Percentiles rank a stretch among this genome's conserved stretches.
Evolutionary conservation across 2,113 vertebrate genomes (phyloP).

Genomic region (Crotalus helleri): DNA sequence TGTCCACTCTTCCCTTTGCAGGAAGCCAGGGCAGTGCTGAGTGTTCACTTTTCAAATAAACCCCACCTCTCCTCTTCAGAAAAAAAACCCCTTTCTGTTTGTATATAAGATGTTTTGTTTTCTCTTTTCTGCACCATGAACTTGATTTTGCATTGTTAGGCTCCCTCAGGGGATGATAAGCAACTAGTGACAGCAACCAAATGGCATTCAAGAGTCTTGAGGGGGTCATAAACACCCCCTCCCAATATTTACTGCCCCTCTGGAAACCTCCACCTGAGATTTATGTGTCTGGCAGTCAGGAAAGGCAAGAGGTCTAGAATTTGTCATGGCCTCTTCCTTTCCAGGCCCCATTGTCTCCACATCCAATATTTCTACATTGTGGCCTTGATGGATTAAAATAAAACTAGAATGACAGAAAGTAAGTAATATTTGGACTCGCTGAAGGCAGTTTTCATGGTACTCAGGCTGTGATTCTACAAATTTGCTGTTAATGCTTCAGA

Average conservation of each 20-base stretch:
- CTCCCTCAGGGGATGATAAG: not conserved
- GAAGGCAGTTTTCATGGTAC: not conserved
- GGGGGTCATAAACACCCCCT: not conserved
- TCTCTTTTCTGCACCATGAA: not conserved
- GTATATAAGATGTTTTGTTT: slow-evolving; percentile 8
- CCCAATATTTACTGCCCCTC: accelerated
- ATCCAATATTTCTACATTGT: not conserved
- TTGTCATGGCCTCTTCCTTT: not conserved
- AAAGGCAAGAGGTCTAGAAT: slow-evolving; percentile 8
- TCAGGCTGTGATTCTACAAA: too few species aligned
- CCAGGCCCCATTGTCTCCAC: not conserved
- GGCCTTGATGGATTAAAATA: not conserved
- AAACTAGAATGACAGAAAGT: not conserved
- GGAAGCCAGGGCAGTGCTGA: slow-evolving; percentile 61
- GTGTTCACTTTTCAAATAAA: slow-evolving; percentile 45
- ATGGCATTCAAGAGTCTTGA: not conserved
- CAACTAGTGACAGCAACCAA: not conserved
- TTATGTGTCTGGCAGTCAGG: not conserved
- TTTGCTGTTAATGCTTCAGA: not conserved
- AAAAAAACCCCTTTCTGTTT: slow-evolving; percentile 13
- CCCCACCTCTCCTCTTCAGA: not conserved
- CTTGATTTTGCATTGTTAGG: not conserved
- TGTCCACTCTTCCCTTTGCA: slow-evolving; percentile 60
- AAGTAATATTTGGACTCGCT: not conserved
- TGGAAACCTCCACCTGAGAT: not conserved